A percentile compares a stretch with the other conserved stretches of the same genome.
These are phyloP conservation scores for Sphyrna mokarran DNA, from an alignment of 2,113 vertebrate genomes.

Conservation along the genomic window DNA sequence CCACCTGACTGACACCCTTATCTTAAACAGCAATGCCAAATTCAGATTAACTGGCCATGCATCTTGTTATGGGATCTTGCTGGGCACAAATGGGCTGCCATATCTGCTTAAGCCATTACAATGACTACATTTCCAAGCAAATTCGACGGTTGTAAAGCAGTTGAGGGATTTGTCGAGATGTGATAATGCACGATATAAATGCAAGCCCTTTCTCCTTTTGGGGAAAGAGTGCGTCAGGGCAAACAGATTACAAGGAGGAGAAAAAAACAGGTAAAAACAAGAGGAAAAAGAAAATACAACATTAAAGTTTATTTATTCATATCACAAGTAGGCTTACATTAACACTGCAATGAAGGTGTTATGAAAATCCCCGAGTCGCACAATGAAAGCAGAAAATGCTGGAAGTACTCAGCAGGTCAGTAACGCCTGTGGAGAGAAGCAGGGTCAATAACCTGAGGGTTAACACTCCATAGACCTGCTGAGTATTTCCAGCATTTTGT, in stretches of 20 bases:
- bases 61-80: not conserved
- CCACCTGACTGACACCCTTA: not conserved
- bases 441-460: not conserved
- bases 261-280: not conserved
- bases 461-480: not conserved
- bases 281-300: too few relatives aligned
- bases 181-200: too few relatives aligned
- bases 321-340: too few relatives aligned
- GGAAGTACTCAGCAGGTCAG: too few relatives aligned
- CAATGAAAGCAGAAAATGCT: too few relatives aligned
- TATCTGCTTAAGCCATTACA: not conserved
- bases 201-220: not conserved
- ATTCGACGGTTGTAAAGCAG: not conserved
- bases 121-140: not conserved
- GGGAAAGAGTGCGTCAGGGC: not conserved
- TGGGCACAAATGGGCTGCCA: not conserved
- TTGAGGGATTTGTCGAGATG: not conserved
- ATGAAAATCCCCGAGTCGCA: too few relatives aligned
- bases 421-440: too few relatives aligned
- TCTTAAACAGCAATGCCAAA: not conserved
- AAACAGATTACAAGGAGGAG: not conserved
- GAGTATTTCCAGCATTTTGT: not conserved
- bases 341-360: too few relatives aligned
- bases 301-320: too few relatives aligned
- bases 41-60: not conserved